phyloP scores from a whole-genome alignment of 2,888 invertebrate species.

The Agriopis marginaria region DNA sequence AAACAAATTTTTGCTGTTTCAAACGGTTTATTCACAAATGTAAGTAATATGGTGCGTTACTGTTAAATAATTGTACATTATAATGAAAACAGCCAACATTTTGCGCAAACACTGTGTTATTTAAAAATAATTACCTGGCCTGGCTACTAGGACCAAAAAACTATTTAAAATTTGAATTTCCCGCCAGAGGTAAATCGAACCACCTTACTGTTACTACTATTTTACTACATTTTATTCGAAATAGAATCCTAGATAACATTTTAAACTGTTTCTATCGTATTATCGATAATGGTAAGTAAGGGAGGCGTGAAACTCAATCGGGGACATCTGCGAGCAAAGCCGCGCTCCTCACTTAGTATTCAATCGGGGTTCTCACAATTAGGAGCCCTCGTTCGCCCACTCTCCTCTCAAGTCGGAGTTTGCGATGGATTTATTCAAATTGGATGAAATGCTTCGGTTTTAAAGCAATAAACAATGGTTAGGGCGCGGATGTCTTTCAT shows the following conservation, averaged over 20 bases:
- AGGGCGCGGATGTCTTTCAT: constrained; percentile 5
- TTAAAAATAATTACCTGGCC: no score
- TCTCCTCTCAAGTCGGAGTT: constrained; percentile 8
- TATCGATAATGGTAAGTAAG: constrained; percentile 37
- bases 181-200: no score
- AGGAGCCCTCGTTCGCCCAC: constrained; percentile 26
- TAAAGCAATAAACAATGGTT: constrained; percentile 32
- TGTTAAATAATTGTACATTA: no score
- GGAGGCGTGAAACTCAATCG: constrained; percentile 37
- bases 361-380: constrained; percentile 42
- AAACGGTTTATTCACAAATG: no score
- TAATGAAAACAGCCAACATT: no score
- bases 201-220: no score
- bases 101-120: no score
- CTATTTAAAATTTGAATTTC: no score
- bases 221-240: not conserved
- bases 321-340: constrained; percentile 35
- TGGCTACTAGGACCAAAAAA: no score
- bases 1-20: no score
- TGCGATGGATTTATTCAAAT: constrained; percentile 37
- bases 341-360: constrained; percentile 42
- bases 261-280: constrained; percentile 17
- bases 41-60: no score
- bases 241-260: constrained; percentile 3
- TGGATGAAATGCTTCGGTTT: constrained; percentile 21